These are phyloP conservation scores for Elaeidobius kamerunicus DNA, from an alignment of 2,888 invertebrate genomes.

Conservation along the genomic window DNA sequence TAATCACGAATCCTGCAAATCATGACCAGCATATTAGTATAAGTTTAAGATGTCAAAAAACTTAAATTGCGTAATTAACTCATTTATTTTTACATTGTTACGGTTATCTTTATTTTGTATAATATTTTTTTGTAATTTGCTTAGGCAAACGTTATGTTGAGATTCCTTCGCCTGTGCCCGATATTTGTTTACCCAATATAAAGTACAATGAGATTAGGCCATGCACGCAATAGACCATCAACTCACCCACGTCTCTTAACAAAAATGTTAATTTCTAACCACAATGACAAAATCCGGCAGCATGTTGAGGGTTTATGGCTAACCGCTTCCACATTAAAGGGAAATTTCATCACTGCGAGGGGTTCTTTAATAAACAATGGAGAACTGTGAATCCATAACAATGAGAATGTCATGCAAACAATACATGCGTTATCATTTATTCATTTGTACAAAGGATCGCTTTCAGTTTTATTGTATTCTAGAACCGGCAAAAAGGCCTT, in stretches of 20 bases:
- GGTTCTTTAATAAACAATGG: constrained; percentile 27
- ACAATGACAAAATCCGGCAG: constrained; percentile 14
- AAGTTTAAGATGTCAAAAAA: too few species aligned
- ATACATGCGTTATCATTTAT: constrained; percentile 29
- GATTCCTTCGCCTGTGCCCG: too few species aligned
- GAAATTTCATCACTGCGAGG: constrained; percentile 9
- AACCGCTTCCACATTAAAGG: constrained; percentile 15
- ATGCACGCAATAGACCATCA: too few species aligned
- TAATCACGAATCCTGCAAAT: neutral
- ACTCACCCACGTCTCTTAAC: neutral
- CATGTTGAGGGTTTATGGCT: constrained; percentile 13
- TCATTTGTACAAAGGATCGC: constrained; percentile 29
- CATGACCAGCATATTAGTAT: neutral
- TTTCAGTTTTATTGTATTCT: constrained; percentile 23
- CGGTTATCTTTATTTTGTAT: too few species aligned
- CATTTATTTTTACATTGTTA: too few species aligned
- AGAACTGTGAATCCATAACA: constrained; percentile 25
- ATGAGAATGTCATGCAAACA: constrained; percentile 28
- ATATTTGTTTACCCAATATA: too few species aligned
- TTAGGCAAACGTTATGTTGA: too few species aligned
- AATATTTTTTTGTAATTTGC: too few species aligned
- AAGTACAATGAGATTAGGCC: too few species aligned
- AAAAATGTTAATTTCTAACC: neutral
- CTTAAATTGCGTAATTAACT: too few species aligned
- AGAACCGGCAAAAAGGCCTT: constrained; percentile 12